A percentile compares a stretch with the other conserved stretches of the same genome.
Conservation (phyloP, 1,140 invertebrate genomes). For the Megalopta genalis region DNA sequence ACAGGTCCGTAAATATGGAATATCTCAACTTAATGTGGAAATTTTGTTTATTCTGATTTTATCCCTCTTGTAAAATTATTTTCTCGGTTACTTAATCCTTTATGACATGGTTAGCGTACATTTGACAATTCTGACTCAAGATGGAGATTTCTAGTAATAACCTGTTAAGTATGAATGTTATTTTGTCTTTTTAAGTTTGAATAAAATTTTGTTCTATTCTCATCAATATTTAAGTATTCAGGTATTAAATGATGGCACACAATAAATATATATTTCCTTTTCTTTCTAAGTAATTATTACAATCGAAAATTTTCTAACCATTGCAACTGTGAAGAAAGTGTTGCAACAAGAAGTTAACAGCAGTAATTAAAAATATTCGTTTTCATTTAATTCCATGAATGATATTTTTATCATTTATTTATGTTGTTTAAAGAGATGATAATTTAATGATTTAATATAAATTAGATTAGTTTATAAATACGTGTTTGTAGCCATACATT, state of each 20-base stretch:
- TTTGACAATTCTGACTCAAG: no score
- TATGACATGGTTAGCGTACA: not conserved
- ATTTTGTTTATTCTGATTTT: slow-evolving; percentile 24
- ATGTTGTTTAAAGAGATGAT: not conserved
- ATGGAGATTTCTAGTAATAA: no score
- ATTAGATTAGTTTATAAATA: slow-evolving; percentile 8
- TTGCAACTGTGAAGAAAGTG: not conserved
- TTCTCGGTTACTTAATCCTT: slow-evolving; percentile 12
- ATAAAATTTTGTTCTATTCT: no score
- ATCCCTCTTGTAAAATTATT: slow-evolving; percentile 30
- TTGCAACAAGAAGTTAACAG: not conserved
- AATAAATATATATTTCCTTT: no score
- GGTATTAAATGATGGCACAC: no score
- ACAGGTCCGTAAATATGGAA: slow-evolving; percentile 59
- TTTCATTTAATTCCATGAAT: not conserved
- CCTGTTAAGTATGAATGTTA: no score
- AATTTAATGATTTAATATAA: slow-evolving; percentile 18
- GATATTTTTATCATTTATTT: not conserved
- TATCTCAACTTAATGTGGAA: slow-evolving; percentile 29
- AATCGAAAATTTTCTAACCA: no score
- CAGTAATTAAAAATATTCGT: not conserved
- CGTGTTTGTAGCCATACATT: not conserved
- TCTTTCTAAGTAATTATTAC: no score
- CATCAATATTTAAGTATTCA: no score
- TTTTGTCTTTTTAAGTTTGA: no score